Percentiles rank a stretch among this genome's conserved stretches.
These are phyloP conservation scores for Aphelenchoides bicaudatus DNA, from an alignment of 2,888 invertebrate genomes.

Conservation along the genomic window DNA sequence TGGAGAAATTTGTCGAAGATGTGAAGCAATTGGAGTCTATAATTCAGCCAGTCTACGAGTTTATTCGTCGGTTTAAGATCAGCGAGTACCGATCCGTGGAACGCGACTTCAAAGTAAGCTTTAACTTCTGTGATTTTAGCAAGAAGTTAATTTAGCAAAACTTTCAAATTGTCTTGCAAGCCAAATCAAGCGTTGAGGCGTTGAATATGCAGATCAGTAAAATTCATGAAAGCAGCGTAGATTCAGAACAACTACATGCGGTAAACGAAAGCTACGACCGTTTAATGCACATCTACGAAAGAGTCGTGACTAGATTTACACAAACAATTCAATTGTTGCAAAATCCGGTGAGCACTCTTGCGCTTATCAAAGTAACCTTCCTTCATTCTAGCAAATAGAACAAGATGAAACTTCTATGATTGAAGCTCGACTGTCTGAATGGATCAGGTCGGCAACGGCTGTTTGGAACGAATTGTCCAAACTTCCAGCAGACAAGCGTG, in stretches of 20 bases:
- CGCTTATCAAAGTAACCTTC: too few relatives aligned
- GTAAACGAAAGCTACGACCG: conserved; percentile 56
- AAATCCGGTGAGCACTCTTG: too few relatives aligned
- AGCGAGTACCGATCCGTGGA: conserved; percentile 11
- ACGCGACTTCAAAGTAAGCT: conserved; percentile 22
- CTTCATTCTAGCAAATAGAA: too few relatives aligned
- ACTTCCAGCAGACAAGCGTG: neutral
- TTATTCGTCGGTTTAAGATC: conserved; percentile 30
- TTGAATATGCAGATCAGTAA: conserved; percentile 36
- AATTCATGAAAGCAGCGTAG: conserved; percentile 44
- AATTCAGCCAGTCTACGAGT: conserved; percentile 46
- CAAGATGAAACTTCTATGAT: conserved; percentile 39
- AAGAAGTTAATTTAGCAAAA: neutral
- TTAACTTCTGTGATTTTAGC: neutral
- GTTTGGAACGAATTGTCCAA: conserved; percentile 16
- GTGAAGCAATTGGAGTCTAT: conserved; percentile 42
- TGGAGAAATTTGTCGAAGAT: conserved; percentile 48
- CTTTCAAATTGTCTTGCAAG: conserved; percentile 5
- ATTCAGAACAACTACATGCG: conserved; percentile 43
- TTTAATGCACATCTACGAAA: conserved; percentile 52
- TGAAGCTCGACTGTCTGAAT: conserved; percentile 13
- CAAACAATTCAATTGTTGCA: conserved; percentile 48
- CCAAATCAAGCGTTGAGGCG: conserved; percentile 22
- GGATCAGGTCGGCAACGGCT: conserved; percentile 33
- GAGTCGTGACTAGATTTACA: conserved; percentile 48